phyloP scores from a whole-genome alignment of 2,888 invertebrate genomes.

The Drosophila meridionalis region DNA sequence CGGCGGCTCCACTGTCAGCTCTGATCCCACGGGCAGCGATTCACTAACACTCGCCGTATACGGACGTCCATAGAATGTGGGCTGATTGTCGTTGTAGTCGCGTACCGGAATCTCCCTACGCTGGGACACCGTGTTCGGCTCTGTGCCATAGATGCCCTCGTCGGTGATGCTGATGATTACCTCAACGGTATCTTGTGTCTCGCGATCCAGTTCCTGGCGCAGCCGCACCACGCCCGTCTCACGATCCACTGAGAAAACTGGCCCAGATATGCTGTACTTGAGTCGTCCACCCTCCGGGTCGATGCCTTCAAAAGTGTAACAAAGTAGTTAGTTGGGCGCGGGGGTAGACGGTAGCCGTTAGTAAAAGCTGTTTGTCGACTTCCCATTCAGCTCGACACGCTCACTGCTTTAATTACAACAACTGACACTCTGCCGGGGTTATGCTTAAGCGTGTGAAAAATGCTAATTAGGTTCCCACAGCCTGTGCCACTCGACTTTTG shows the following conservation, averaged over 20 bases:
- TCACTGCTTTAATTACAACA: conserved; percentile 72
- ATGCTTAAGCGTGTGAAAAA: conserved; percentile 81
- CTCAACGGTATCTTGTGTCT: conserved; percentile 89
- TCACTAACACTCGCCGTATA: conserved; percentile 91
- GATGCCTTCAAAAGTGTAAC: conserved; percentile 85
- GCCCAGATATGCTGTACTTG: conserved; percentile 92
- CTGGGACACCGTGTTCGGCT: conserved; percentile 92
- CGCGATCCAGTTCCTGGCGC: conserved; percentile 90
- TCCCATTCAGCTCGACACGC: conserved; percentile 64
- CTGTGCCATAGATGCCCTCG: conserved; percentile 89
- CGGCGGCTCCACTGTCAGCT: conserved; percentile 87
- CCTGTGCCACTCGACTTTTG: conserved; percentile 62
- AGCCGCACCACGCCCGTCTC: conserved; percentile 91
- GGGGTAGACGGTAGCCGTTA: not conserved
- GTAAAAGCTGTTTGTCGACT: conserved; percentile 64
- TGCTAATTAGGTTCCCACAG: conserved; percentile 82
- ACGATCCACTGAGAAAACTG: conserved; percentile 92
- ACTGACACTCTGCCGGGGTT: conserved; percentile 48
- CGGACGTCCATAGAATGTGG: conserved; percentile 90
- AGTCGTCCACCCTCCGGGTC: conserved; percentile 91
- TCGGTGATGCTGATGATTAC: conserved; percentile 94
- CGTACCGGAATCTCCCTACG: conserved; percentile 91
- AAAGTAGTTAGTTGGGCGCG: conserved; percentile 42
- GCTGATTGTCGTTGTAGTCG: conserved; percentile 93
- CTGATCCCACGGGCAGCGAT: conserved; percentile 88